phyloP scores from a whole-genome alignment of 2,797 vertebrate genomes.

The Scleropages formosus region DNA sequence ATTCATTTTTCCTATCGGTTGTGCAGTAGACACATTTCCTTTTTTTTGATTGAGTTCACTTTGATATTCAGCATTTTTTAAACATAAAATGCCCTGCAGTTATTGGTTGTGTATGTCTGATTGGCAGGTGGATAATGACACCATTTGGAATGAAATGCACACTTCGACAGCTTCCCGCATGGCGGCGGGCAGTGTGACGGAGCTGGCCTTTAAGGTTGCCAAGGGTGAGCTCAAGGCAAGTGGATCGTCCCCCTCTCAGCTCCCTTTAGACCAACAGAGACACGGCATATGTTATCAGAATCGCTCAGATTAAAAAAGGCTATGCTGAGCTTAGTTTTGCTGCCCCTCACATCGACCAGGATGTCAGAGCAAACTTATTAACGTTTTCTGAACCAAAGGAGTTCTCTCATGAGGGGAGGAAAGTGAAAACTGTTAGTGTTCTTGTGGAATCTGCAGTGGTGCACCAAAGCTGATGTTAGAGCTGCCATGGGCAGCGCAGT shows the following conservation, averaged over 20 bases:
- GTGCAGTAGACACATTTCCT: too few species aligned
- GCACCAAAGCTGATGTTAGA: not conserved
- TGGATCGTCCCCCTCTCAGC: not conserved
- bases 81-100: not conserved
- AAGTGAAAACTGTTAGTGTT: not conserved
- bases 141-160: conserved; percentile 95
- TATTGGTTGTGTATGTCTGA: conserved; percentile 23
- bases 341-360: too few species aligned
- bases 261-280: not conserved
- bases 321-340: too few species aligned
- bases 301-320: too few species aligned
- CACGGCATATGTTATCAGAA: too few species aligned
- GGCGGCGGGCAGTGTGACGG: conserved; percentile 88
- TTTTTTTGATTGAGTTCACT: not conserved
- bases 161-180: conserved; percentile 90
- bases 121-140: conserved; percentile 89
- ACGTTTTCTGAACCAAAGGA: not conserved
- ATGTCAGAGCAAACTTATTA: not conserved
- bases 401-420: not conserved
- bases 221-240: conserved; percentile 89
- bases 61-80: not conserved
- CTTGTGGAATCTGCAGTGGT: not conserved
- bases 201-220: conserved; percentile 89
- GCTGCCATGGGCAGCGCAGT: not conserved
- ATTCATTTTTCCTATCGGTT: too few species aligned